Evolutionary conservation across 2,888 invertebrate genomes (phyloP), one percentile per base, ranked within the genome.

Genomic region (Agriopis marginaria): DNA sequence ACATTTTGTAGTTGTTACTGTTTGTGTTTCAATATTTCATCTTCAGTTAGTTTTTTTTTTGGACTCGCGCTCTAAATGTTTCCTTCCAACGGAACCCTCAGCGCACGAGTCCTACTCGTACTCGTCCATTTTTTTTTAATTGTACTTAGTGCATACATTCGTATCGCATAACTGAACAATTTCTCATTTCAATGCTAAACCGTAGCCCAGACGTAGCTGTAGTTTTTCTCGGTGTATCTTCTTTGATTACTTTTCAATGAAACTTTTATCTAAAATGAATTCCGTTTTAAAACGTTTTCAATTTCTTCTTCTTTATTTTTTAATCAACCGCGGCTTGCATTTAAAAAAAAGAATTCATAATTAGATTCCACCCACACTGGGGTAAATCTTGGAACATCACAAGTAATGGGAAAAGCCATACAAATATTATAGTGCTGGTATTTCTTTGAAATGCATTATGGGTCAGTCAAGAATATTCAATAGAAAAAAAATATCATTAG

Each of bases 301-400:
- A 61, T 62, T 61, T 50, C n/a, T 44, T 55, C n/a, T 44, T 32
- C 14, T 14, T 49, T 39, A 12, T 55, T 61, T 66, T 67, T 56
- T 32, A 67, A 67, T 67, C 62, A 67, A 56, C 56, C 45, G 51
- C 44, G 12, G 58, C 11, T 56, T 62, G 55, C 62, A 51, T 45
- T 67, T 67, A 50, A 50, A 49, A 9, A 55, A 55, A 61, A 61
- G 60, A 77, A 71, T 75, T 77, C 76, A 83, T 91, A 93, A 93
- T 93, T 92, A 93, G 87, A 89, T 91, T 91, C 87, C 89, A 83
- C 86, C 76, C 76, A 71, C 39, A 42, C 14, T 40, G 54, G 10
- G 42, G n/a, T 6, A 42, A 55, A 40, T 14, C 14, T 42, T 1
- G 23, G 40, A 55, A 55, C 23, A 55, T 55, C 9, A 12, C 53